These are phyloP conservation scores for Podarcis cretensis DNA, from an alignment of 2,113 vertebrate genomes.

Conservation along the genomic window DNA sequence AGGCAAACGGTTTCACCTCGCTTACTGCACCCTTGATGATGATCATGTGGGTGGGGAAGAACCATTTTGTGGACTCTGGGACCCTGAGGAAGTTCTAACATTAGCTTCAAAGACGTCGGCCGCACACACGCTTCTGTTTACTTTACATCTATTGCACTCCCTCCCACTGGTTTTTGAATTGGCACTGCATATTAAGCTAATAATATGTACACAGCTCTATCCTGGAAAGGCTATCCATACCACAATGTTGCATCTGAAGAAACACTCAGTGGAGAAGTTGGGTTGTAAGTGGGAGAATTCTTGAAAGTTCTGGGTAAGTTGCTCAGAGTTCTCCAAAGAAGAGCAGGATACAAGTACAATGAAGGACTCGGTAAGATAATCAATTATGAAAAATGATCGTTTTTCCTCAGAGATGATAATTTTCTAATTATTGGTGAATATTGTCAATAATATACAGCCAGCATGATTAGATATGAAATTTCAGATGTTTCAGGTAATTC, in stretches of 20 bases:
- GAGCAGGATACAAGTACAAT: background rate
- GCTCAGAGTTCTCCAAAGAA: background rate
- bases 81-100: background rate
- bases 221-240: no score
- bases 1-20: no score
- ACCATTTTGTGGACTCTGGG: background rate
- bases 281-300: no score
- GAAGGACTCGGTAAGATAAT: slow-evolving; percentile 38
- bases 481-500: slow-evolving; percentile 26
- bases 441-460: slow-evolving; percentile 44
- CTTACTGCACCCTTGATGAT: no score
- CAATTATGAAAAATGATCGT: slow-evolving; percentile 47
- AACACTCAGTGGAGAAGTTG: no score
- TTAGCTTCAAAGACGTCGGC: background rate
- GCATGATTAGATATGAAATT: slow-evolving; percentile 40
- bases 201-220: no score
- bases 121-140: no score
- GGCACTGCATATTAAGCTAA: no score
- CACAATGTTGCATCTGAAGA: no score
- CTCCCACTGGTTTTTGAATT: no score
- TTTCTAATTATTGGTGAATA: slow-evolving; percentile 38
- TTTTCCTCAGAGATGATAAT: slow-evolving; percentile 32
- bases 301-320: background rate
- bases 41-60: background rate
- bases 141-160: no score